Evolutionary conservation across 2,113 vertebrate genomes (phyloP).

Genomic region (Clupea harengus): DNA sequence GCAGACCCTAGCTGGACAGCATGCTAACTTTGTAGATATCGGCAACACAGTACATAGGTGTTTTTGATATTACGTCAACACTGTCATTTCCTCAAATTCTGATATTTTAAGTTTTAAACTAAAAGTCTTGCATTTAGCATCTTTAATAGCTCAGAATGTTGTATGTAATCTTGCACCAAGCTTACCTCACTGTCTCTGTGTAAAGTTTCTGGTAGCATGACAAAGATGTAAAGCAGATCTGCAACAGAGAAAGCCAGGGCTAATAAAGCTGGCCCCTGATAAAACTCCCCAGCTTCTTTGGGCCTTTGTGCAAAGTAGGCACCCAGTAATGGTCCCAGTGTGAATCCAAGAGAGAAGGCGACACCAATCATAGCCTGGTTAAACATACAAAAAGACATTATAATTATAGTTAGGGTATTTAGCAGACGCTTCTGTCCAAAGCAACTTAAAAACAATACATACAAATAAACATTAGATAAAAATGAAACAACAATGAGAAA

Average conservation of each 20-base stretch:
- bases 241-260: conserved; percentile 77
- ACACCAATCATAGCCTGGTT: conserved; percentile 89
- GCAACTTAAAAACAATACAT: not conserved
- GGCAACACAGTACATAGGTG: too few relatives aligned
- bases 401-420: not conserved
- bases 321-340: conserved; percentile 88
- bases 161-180: too few relatives aligned
- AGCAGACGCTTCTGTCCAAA: not conserved
- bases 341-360: conserved; percentile 95
- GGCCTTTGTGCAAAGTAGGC: conserved; percentile 79
- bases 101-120: too few relatives aligned
- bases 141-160: too few relatives aligned
- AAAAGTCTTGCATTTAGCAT: too few relatives aligned
- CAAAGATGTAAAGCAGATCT: conserved; percentile 83
- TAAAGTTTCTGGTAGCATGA: conserved; percentile 88
- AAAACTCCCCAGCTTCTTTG: conserved; percentile 72
- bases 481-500: not conserved
- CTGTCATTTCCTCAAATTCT: too few relatives aligned
- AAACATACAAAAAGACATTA: conserved; percentile 25
- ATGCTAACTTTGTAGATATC: too few relatives aligned
- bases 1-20: too few relatives aligned
- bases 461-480: not conserved
- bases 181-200: conserved; percentile 78
- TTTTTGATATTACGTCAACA: too few relatives aligned
- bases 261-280: conserved; percentile 75